Evolutionary conservation across 2,797 vertebrate genomes (phyloP), one percentile per base, ranked within the genome.

Genomic region (Oceanodroma leucorhoa): DNA sequence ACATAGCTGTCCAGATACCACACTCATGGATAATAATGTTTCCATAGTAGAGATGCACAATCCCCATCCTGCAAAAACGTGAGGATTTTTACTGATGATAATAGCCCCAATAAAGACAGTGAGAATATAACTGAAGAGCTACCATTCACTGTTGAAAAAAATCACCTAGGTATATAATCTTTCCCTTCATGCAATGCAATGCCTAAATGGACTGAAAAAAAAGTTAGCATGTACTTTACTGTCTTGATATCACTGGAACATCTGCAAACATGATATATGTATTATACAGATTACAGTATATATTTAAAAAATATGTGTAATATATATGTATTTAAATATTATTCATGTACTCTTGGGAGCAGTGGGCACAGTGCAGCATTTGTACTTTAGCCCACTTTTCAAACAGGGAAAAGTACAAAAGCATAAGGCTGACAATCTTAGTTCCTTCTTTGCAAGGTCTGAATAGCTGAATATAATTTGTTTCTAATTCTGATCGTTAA

Each of bases 401-500:
- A 78, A 65, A 54, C 7, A 78, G 7, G 12, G 11, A 21, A 83
- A 66, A 88, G 62, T 26, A 36, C 27, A 85, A 83, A 92, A 32
- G 20, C 30, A 22, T n/a, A 77, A 89, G 6, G 30, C 67, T 94
- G 76, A 64, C 48, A 78, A 40, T 66, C 73, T 76, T 67, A 71
- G 19, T 55, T 60, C 27, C 57, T 89, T 81, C 57, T 48, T 78
- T 79, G 15, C 46, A 79, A 90, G 46, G 27, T 79, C 65, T 90
- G 65, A 95, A 83, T 54, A 83, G 70, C 38, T 57, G 50, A 62
- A 72, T 76, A 65, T 50, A 81, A 85, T 91, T 91, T 86, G 41
- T 88, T 96, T 86, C 72, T 93, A 93, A 88, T 93, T 88, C 40
- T 5, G 2, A 76, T 76, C 81, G 36, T 86, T 94, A 87, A 91